A percentile compares a stretch with the other conserved stretches of the same genome.
These are phyloP conservation scores for Melitaea athalia DNA, from an alignment of 2,888 invertebrate species.

Conservation along the genomic window DNA sequence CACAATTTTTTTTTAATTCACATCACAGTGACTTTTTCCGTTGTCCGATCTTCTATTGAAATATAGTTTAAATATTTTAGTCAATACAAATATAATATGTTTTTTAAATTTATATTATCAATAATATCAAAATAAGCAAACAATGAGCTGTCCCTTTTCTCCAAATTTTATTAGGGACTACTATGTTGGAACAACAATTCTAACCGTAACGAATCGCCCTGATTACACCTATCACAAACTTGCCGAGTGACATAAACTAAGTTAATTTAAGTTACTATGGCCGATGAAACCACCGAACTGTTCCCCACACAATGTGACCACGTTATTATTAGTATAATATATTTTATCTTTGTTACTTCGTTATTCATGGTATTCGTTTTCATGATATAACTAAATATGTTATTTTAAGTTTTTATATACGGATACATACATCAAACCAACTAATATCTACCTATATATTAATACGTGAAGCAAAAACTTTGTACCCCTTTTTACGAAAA, in stretches of 20 bases:
- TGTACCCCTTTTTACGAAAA: no score
- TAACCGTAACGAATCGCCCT: slow-evolving; percentile 20
- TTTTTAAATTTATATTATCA: background rate
- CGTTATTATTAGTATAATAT: background rate
- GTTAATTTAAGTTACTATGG: slow-evolving; percentile 24
- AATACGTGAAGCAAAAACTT: no score
- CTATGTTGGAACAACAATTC: slow-evolving; percentile 15
- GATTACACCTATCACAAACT: slow-evolving; percentile 22
- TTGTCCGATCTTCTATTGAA: no score
- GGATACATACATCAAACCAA: no score
- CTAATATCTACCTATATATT: no score
- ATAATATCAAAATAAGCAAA: background rate
- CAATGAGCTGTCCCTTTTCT: background rate
- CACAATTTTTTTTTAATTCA: no score
- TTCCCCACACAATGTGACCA: slow-evolving; percentile 10
- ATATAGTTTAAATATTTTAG: no score
- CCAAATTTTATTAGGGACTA: background rate
- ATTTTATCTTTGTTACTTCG: background rate
- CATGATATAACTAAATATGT: no score
- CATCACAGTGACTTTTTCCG: no score
- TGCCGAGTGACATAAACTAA: slow-evolving; percentile 21
- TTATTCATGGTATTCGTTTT: no score
- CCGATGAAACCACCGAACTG: slow-evolving; percentile 22
- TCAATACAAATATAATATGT: background rate
- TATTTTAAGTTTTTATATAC: no score